Conservation (phyloP, 23 tunicate species). For the Diplosoma virens region DNA sequence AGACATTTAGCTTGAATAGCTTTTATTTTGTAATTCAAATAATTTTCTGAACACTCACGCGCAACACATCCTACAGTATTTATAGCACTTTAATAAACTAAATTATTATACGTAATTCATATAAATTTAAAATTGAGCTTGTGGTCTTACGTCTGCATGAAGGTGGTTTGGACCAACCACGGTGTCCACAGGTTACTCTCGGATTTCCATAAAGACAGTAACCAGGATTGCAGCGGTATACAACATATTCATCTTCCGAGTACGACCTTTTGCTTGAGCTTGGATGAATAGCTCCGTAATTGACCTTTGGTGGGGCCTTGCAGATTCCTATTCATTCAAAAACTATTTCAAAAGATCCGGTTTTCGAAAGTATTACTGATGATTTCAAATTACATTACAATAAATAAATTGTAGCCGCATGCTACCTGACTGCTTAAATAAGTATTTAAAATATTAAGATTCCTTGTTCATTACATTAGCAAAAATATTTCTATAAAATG, state of each 20-base stretch:
- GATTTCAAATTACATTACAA: too few relatives aligned
- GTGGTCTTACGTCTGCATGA: conserved; percentile 23
- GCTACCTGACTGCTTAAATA: too few relatives aligned
- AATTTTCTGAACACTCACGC: not conserved
- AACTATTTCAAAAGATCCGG: too few relatives aligned
- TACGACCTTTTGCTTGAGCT: not conserved
- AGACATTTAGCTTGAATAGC: not conserved
- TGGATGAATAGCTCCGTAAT: not conserved
- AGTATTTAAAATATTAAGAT: too few relatives aligned
- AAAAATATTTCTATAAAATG: too few relatives aligned
- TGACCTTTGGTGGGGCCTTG: not conserved
- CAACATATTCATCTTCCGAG: conserved; percentile 6
- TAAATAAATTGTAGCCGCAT: too few relatives aligned
- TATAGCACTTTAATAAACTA: too few relatives aligned
- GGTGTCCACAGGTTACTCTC: conserved; percentile 1
- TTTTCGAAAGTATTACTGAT: too few relatives aligned
- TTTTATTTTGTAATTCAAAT: not conserved
- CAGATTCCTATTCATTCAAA: conserved; percentile 10
- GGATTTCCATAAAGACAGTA: conserved; percentile 1
- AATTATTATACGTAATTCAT: too few relatives aligned
- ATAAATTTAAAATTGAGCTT: too few relatives aligned
- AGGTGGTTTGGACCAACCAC: not conserved
- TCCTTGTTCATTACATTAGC: too few relatives aligned
- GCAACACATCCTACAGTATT: too few relatives aligned
- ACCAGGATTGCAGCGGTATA: conserved; percentile 19